Conservation (phyloP, 2,797 vertebrate genomes). For the Halcyon badia region DNA sequence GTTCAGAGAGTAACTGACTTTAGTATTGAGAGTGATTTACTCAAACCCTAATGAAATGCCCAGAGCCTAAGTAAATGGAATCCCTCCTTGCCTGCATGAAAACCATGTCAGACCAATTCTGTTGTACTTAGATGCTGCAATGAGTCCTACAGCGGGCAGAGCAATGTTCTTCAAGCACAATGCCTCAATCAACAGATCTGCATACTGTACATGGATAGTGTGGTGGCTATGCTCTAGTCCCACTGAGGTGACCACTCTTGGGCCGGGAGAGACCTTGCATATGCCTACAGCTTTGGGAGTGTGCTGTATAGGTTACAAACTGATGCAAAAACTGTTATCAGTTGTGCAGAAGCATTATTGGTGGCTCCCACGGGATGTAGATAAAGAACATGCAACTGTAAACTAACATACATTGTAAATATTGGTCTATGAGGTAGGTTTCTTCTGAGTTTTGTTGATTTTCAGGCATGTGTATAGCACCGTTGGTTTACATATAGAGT, state of each 20-base stretch:
- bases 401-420: fast-evolving
- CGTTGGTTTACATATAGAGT: not conserved
- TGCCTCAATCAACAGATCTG: not conserved
- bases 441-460: not conserved
- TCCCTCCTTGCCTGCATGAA: too few relatives aligned
- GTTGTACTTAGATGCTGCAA: fast-evolving
- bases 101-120: fast-evolving
- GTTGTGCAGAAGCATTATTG: fast-evolving
- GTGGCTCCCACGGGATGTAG: not conserved
- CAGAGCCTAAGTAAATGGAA: not conserved
- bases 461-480: not conserved
- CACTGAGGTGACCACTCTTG: not conserved
- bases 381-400: fast-evolving
- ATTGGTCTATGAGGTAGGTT: not conserved
- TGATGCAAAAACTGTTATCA: fast-evolving
- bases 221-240: not conserved
- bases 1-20: not conserved
- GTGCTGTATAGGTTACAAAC: fast-evolving
- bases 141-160: fast-evolving
- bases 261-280: not conserved
- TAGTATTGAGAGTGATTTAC: not conserved
- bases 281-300: too few relatives aligned
- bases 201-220: fast-evolving
- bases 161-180: fast-evolving
- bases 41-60: not conserved